Percentiles rank a stretch among this genome's conserved stretches.
These are phyloP conservation scores for Pagrus major DNA, from an alignment of 2,113 vertebrate species.

Conservation along the genomic window DNA sequence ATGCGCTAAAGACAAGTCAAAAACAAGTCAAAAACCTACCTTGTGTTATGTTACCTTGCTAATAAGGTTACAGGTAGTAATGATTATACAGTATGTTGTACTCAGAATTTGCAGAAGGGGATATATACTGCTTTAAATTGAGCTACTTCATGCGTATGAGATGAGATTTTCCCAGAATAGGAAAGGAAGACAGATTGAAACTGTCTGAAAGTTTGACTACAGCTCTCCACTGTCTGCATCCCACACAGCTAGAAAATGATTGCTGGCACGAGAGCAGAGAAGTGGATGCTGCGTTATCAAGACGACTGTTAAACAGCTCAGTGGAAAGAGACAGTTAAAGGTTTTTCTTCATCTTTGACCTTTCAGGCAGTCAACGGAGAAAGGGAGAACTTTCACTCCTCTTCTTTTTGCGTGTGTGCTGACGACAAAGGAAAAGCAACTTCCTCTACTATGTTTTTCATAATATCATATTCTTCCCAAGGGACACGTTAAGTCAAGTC, in stretches of 20 bases:
- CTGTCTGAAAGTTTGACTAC: conserved; percentile 49
- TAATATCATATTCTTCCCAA: conserved; percentile 46
- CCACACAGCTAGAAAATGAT: conserved; percentile 65
- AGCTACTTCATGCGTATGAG: not conserved
- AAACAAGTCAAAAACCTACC: not conserved
- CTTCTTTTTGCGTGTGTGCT: conserved; percentile 28
- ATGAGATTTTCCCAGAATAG: not conserved
- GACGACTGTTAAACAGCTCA: conserved; percentile 65
- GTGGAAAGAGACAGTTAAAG: conserved; percentile 74
- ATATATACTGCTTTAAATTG: not conserved
- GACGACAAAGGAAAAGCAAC: conserved; percentile 53
- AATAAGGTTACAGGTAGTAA: not conserved
- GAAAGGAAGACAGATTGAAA: conserved; percentile 48
- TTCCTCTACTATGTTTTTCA: conserved; percentile 45
- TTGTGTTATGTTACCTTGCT: not conserved
- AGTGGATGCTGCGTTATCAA: conserved; percentile 62
- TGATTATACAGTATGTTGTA: not conserved
- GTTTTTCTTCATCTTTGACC: conserved; percentile 52
- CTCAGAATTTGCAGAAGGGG: not conserved
- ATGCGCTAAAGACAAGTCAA: too few species aligned
- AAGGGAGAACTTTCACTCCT: conserved; percentile 59
- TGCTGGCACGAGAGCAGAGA: conserved; percentile 50
- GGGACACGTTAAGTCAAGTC: conserved; percentile 54
- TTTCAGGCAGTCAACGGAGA: conserved; percentile 46
- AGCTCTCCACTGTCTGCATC: conserved; percentile 56